A percentile compares a stretch with the other conserved stretches of the same genome.
These are phyloP conservation scores for Nettapus auritus DNA, from an alignment of 2,113 vertebrate species.

Conservation along the genomic window DNA sequence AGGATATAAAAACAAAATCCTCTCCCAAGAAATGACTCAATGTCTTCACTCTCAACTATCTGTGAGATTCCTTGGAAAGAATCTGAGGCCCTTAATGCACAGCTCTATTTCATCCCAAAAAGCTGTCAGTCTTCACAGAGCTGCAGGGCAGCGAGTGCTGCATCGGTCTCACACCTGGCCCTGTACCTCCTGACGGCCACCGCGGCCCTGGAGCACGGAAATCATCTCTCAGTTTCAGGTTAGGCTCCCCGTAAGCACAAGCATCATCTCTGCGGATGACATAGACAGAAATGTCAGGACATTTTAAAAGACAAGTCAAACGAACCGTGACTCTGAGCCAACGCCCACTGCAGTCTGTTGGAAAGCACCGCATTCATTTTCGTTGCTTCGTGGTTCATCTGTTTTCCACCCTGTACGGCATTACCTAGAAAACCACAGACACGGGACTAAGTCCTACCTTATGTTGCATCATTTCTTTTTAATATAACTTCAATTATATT, in stretches of 20 bases:
- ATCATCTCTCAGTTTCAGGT: background rate
- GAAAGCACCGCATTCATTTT: background rate
- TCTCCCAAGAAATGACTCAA: conserved; percentile 76
- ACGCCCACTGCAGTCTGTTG: background rate
- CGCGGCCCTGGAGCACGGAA: background rate
- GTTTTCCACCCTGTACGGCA: background rate
- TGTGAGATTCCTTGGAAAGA: conserved; percentile 73
- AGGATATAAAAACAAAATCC: conserved; percentile 72
- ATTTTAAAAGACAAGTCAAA: background rate
- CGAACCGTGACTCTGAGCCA: background rate
- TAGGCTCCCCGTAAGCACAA: background rate
- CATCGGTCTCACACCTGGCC: background rate
- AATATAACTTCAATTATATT: background rate
- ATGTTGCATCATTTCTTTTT: background rate
- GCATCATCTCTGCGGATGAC: background rate
- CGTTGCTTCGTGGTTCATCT: background rate
- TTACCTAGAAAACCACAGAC: background rate
- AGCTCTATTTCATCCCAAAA: conserved; percentile 27
- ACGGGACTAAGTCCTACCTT: background rate
- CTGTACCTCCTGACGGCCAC: background rate
- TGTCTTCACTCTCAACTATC: conserved; percentile 64
- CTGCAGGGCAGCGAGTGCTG: background rate
- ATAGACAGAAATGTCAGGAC: background rate
- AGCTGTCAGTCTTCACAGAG: background rate
- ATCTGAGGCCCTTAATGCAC: conserved; percentile 25